Evolutionary conservation across 1,140 invertebrate genomes (phyloP).

Genomic region (Ceratina australensis): DNA sequence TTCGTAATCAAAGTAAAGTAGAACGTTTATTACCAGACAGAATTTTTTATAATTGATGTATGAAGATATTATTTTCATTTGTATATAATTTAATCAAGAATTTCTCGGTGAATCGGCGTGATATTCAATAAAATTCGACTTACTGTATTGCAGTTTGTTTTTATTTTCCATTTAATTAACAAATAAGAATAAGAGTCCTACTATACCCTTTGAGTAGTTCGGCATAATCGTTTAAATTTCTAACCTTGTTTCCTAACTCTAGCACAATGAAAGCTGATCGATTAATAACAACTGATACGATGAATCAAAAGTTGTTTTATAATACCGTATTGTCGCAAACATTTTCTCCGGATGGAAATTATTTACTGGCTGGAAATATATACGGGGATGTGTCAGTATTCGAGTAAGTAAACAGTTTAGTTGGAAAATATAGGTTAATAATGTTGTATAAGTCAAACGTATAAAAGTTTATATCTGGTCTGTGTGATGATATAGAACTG

Average conservation of each 20-base stretch:
- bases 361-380: slow-evolving; percentile 89
- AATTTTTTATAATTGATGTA: not conserved
- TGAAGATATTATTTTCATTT: not conserved
- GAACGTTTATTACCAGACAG: not conserved
- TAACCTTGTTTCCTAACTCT: slow-evolving; percentile 4
- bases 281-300: slow-evolving; percentile 26
- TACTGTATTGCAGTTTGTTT: too few species aligned
- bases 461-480: too few species aligned
- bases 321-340: slow-evolving; percentile 89
- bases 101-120: too few species aligned
- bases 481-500: too few species aligned
- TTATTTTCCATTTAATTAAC: too few species aligned
- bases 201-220: too few species aligned
- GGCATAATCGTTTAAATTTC: not conserved
- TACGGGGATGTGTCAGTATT: slow-evolving; percentile 91
- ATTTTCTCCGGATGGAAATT: slow-evolving; percentile 91
- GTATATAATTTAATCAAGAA: too few species aligned
- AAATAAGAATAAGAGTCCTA: too few species aligned
- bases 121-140: too few species aligned
- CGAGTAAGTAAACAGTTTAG: slow-evolving; percentile 83
- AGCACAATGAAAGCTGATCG: not conserved
- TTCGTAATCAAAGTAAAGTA: not conserved
- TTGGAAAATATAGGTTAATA: slow-evolving; percentile 25
- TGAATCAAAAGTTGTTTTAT: slow-evolving; percentile 82
- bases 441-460: slow-evolving; percentile 3